Conservation (phyloP, 2,113 vertebrate genomes). For the Prionailurus bengalensis region DNA sequence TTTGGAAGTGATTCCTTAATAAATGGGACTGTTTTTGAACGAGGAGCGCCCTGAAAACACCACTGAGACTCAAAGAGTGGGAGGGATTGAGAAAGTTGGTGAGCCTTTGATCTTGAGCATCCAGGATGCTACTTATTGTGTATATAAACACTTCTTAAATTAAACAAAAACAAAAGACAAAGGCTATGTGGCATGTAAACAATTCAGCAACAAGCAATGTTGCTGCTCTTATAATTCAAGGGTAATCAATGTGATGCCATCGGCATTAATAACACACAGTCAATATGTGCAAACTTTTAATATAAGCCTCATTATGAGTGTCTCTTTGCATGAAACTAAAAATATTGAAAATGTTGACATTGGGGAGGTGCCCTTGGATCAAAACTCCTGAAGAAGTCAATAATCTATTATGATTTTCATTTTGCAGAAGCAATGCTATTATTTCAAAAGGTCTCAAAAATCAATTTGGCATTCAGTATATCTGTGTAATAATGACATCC, state of each 20-base stretch:
- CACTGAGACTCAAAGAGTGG: accelerated
- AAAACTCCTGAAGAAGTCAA: slow-evolving; percentile 88
- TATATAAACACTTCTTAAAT: slow-evolving; percentile 68
- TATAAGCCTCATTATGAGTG: slow-evolving; percentile 89
- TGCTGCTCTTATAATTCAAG: slow-evolving; percentile 91
- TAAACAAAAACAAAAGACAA: slow-evolving; percentile 73
- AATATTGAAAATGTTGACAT: slow-evolving; percentile 92
- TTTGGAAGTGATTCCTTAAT: not conserved
- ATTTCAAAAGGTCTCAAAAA: slow-evolving; percentile 91
- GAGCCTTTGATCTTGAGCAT: not conserved
- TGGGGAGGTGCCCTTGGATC: slow-evolving; percentile 91
- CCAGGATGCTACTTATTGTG: not conserved
- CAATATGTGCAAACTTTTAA: slow-evolving; percentile 90
- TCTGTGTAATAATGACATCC: slow-evolving; percentile 92
- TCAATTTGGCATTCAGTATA: slow-evolving; percentile 91
- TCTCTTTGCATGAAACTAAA: slow-evolving; percentile 89
- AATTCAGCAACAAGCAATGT: slow-evolving; percentile 68
- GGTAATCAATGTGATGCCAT: slow-evolving; percentile 90
- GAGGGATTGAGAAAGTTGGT: not conserved
- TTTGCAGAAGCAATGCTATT: slow-evolving; percentile 89
- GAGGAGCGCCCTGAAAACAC: not conserved
- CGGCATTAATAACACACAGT: slow-evolving; percentile 92
- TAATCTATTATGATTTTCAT: slow-evolving; percentile 96
- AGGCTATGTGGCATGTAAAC: slow-evolving; percentile 73
- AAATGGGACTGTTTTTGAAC: not conserved